These are phyloP conservation scores for Alces alces DNA, from an alignment of 2,113 vertebrate genomes.

Conservation along the genomic window DNA sequence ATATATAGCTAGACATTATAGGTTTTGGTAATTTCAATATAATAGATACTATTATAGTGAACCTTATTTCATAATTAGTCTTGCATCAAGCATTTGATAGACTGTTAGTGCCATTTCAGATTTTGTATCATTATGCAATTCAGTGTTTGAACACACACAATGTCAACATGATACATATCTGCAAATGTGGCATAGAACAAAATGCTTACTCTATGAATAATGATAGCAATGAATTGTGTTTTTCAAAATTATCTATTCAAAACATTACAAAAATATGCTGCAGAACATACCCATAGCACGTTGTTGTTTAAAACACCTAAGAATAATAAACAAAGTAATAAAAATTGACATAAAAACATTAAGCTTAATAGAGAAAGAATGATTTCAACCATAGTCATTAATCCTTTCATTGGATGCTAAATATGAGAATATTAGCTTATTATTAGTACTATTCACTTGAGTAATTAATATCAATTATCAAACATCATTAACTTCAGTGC, in stretches of 20 bases:
- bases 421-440: conserved; percentile 49
- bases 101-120: conserved; percentile 25
- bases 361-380: conserved; percentile 34
- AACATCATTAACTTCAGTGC: not conserved
- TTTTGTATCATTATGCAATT: conserved; percentile 34
- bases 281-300: not conserved
- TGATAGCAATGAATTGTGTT: not conserved
- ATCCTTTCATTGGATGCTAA: conserved; percentile 46
- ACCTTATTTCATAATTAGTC: conserved; percentile 43
- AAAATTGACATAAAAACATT: conserved; percentile 46
- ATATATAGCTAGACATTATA: not conserved
- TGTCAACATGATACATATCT: conserved; percentile 57
- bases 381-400: conserved; percentile 28
- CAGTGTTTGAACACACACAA: conserved; percentile 15
- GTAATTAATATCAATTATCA: conserved; percentile 59
- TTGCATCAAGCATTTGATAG: conserved; percentile 33
- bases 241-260: conserved; percentile 43
- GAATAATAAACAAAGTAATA: conserved; percentile 52
- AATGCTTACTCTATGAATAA: conserved; percentile 29
- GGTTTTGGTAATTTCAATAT: not conserved
- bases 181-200: conserved; percentile 25
- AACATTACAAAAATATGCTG: not conserved
- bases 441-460: conserved; percentile 21
- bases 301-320: conserved; percentile 17
- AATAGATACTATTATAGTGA: conserved; percentile 23